Evolutionary conservation across 1,140 invertebrate genomes (phyloP), one percentile per base, ranked within the genome.

Genomic region (Apolygus lucorum): DNA sequence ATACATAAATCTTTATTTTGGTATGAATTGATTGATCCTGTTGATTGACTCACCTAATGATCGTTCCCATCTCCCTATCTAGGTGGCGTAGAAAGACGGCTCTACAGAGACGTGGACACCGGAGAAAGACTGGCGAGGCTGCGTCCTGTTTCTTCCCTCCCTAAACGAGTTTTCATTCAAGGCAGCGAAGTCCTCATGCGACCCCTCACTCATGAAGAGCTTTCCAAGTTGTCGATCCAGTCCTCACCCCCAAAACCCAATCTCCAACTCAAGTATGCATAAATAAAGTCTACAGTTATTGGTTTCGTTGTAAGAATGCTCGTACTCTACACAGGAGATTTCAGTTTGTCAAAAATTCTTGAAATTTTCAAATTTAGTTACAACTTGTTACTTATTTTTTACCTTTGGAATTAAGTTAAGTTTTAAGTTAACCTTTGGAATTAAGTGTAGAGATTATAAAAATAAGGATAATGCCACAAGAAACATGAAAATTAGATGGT

Each of bases 101-200:
- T 78, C 54, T 80, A 79, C 72, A 77, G 78, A 65, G 78, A 79
- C 2, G 77, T 80, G 11, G 79, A 80, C 72, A 80, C 79, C 14
- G 79, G 80, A 14, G 79, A 81, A 72, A 74, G 80, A 21, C 75
- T 80, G 26, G 75, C 79, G 14, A 72, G 79, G 25, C 66, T 81
- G 25, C 75, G 74, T 49, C 72, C 73, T 11, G 29, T 62, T 8
- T 42, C 28, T 17, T 49, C 68, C 4, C 17, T 72, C 17, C 68
- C 71, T 28, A 72, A 72, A 64, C 28, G 71, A 63, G 14, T 72
- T 13, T 72, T 66, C 52, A 28, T 72, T n/a, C 68, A 72, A 62
- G 71, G 71, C 0, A 28, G 42, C 13, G 71, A 72, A 24, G 65
- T 72, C 13, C 21, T 42, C 1, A 63, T 69, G 13, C 21, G 71